Base-by-base conservation (phyloP, 2,797 vertebrate genomes). In the Chanos chanos region DNA sequence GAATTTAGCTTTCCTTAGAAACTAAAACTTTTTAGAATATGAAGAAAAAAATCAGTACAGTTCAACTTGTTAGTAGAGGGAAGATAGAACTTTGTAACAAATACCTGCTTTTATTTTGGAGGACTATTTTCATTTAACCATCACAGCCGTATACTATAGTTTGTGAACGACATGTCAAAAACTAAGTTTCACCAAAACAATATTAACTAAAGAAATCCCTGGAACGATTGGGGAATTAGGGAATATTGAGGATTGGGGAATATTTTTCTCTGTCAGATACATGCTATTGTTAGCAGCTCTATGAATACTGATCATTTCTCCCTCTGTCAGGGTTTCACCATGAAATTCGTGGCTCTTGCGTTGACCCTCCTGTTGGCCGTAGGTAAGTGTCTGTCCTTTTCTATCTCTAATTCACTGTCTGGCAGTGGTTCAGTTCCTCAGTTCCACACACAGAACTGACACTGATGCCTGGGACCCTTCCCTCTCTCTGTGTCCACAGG, bases 361-460 rank as follows among this genome's bases (percentile, higher is more conserved):
- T 72, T 93, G 61, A 77, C 84, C n/a, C 49, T 92, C 58, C 75
- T 93, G 72, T 81, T 91, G 83, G 83, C 90, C 40, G 75, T 87
- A 1, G 92, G 92, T 94, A 77, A 66, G 89, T 78, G 54, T 15
- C 12, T 34, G 12, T 47, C 19, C 7, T 12, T n/a, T 13, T 6
- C 22, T 25, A 10, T 25, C 47, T 18, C 13, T 16, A 6, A 16
- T 33, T 31, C 15, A 13, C 10, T 39, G 39, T 53, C 39, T 53
- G 15, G 54, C 19, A 8, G 40, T 19, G 25, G 16, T 40, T 54
- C 21, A 7, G 5, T 44, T 16, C 34, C 12, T 16, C 3, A 24
- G 4, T 5, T 13, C 5, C 37, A 15, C 8, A 52, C n/a, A n/a
- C 9, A 13, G 22, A 19, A 9, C 10, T 12, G 3, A 9, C 8